Evolutionary conservation across 2,888 invertebrate species (phyloP).

Genomic region (Baccha elongata): DNA sequence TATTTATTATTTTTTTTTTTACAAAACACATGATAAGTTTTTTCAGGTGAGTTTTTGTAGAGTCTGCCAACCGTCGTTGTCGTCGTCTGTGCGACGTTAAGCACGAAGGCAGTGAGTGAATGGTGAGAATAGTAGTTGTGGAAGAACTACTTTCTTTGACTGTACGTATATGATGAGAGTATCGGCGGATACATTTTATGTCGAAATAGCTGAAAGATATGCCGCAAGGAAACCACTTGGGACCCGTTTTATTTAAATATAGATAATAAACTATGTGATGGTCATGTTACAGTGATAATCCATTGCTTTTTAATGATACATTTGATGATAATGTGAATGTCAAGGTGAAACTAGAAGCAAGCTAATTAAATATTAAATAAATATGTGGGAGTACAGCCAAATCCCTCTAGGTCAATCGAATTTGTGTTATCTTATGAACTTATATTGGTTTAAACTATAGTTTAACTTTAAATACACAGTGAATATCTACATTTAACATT

Average conservation of each 20-base stretch:
- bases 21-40: conserved; percentile 21
- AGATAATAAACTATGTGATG: not conserved
- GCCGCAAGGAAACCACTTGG: conserved; percentile 13
- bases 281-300: not conserved
- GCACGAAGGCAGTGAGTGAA: conserved; percentile 8
- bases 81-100: conserved; percentile 1
- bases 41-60: conserved; percentile 7
- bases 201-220: not conserved
- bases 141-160: conserved; percentile 12
- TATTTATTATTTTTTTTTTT: conserved; percentile 45
- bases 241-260: conserved; percentile 5
- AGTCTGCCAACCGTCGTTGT: not conserved
- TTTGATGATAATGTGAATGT: too few relatives aligned
- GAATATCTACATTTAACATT: too few relatives aligned
- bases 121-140: not conserved
- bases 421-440: too few relatives aligned
- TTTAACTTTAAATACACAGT: too few relatives aligned
- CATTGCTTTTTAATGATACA: too few relatives aligned
- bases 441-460: too few relatives aligned
- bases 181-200: not conserved
- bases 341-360: too few relatives aligned
- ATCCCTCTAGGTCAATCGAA: too few relatives aligned
- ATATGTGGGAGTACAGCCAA: too few relatives aligned
- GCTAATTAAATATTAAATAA: too few relatives aligned
- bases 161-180: not conserved